A percentile compares a stretch with the other conserved stretches of the same genome.
Conservation (phyloP, 1,140 invertebrate genomes). For the Cherax quadricarinatus region DNA sequence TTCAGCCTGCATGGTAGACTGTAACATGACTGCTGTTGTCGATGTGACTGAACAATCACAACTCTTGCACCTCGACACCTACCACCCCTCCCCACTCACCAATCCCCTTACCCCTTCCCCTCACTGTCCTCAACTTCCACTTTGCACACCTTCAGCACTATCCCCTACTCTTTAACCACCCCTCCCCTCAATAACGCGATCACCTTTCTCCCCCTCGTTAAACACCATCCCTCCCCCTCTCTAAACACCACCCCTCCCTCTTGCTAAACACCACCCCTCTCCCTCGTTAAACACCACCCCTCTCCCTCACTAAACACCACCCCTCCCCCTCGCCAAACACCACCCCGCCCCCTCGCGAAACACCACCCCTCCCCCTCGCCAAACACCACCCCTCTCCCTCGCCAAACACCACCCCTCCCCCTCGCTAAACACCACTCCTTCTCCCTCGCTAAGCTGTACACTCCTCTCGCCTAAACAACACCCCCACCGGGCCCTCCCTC, state of each 20-base stretch:
- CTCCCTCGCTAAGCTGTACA: too few relatives aligned
- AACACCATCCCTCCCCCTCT: not conserved
- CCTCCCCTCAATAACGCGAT: too few relatives aligned
- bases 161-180: not conserved
- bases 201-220: too few relatives aligned
- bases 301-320: not conserved
- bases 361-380: not conserved
- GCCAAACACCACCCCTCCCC: not conserved
- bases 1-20: constrained; percentile 40
- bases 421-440: too few relatives aligned
- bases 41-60: constrained; percentile 11
- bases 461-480: not conserved
- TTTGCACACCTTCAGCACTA: too few relatives aligned
- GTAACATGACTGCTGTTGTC: constrained; percentile 34
- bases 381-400: too few relatives aligned
- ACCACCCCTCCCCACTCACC: not conserved
- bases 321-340: not conserved
- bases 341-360: not conserved
- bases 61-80: not conserved
- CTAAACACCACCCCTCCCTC: not conserved
- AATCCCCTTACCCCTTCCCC: not conserved
- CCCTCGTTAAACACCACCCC: not conserved
- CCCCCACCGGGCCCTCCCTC: not conserved
- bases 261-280: not conserved
- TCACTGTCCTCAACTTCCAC: too few relatives aligned